These are phyloP conservation scores for Fragum sueziense DNA, from an alignment of 2,888 invertebrate genomes.

Conservation along the genomic window DNA sequence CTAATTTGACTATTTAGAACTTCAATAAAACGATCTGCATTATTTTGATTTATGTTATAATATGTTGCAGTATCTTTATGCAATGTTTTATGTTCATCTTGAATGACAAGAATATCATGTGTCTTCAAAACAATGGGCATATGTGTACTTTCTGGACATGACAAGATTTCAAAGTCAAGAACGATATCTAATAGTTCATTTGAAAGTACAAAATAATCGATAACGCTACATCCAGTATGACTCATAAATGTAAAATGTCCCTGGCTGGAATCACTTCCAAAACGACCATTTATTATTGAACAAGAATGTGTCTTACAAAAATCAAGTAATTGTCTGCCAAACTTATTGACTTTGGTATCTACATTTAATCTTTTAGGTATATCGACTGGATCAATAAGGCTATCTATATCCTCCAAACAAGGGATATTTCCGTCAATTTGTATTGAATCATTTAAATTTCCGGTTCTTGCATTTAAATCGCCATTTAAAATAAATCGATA, in stretches of 20 bases:
- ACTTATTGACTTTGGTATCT: neutral
- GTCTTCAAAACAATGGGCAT: neutral
- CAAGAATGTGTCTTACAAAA: neutral
- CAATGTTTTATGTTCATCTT: too few species aligned
- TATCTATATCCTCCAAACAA: neutral
- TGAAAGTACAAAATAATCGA: neutral
- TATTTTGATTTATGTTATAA: too few species aligned
- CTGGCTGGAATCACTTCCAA: neutral
- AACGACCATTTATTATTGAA: slow-evolving; percentile 6
- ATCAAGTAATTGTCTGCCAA: neutral
- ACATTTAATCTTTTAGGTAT: neutral
- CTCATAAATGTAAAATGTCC: slow-evolving; percentile 5
- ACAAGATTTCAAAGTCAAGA: neutral
- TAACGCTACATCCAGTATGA: slow-evolving; percentile 4
- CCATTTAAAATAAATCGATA: neutral
- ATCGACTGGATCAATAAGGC: neutral
- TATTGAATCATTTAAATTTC: neutral
- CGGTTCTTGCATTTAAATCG: slow-evolving; percentile 1
- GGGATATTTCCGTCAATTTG: neutral
- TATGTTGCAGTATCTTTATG: too few species aligned
- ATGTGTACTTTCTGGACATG: neutral
- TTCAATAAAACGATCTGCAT: too few species aligned
- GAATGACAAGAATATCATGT: too few species aligned
- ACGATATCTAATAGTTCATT: neutral
- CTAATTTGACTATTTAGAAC: too few species aligned